A percentile compares a stretch with the other conserved stretches of the same genome.
phyloP scores from a whole-genome alignment of 2,113 vertebrate species.

The Alethe castanea region DNA sequence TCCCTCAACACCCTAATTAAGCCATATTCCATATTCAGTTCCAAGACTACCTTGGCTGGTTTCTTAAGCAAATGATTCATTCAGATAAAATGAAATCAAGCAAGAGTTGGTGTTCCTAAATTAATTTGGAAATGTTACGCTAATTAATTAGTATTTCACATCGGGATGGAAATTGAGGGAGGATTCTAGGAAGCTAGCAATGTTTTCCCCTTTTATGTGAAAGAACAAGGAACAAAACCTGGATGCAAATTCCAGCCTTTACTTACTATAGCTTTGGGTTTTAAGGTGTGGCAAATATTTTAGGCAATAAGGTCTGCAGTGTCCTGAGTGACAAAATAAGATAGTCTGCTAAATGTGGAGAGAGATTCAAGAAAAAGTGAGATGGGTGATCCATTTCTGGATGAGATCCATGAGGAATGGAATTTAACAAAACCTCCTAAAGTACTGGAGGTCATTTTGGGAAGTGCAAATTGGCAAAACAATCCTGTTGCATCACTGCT shows the following conservation, averaged over 20 bases:
- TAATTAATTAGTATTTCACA: neutral
- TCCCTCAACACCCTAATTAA: neutral
- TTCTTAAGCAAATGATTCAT: neutral
- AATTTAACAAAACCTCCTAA: neutral
- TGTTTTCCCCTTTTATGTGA: neutral
- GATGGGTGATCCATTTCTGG: neutral
- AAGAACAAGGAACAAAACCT: neutral
- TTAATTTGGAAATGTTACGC: neutral
- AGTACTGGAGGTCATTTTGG: neutral
- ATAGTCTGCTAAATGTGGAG: neutral
- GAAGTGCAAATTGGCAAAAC: neutral
- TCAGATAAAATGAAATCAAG: neutral
- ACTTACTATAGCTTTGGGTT: neutral
- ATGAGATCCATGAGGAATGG: neutral
- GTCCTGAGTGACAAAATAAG: neutral
- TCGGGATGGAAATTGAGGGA: neutral
- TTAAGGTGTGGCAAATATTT: neutral
- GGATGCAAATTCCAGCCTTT: neutral
- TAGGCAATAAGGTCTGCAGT: neutral
- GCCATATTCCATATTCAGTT: neutral
- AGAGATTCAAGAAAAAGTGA: neutral
- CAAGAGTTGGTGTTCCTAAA: neutral
- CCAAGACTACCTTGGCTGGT: neutral
- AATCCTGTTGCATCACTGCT: neutral
- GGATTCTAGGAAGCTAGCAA: neutral